These are phyloP conservation scores for Champsocephalus gunnari DNA, from an alignment of 2,797 vertebrate genomes.

Conservation along the genomic window DNA sequence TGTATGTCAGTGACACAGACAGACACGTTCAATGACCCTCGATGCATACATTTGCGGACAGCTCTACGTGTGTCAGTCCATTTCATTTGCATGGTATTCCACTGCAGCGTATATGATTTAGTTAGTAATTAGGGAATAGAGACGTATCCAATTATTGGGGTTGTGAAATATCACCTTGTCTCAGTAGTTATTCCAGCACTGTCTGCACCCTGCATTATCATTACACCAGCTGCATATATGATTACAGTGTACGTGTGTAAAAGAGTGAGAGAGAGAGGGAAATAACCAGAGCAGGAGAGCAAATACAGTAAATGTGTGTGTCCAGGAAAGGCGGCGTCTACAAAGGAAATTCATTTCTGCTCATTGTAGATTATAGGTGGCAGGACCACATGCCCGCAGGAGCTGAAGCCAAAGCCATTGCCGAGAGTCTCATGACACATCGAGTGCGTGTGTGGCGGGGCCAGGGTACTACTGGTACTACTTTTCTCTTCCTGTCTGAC, in stretches of 20 bases:
- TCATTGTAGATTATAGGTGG: conserved; percentile 74
- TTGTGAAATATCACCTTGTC: conserved; percentile 77
- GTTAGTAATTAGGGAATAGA: conserved; percentile 82
- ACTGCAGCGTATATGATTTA: conserved; percentile 75
- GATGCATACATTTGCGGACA: conserved; percentile 28
- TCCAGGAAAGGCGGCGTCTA: conserved; percentile 36
- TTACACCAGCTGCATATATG: conserved; percentile 71
- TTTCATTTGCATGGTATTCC: conserved; percentile 52
- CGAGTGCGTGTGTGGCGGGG: conserved; percentile 10
- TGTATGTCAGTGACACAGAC: background rate
- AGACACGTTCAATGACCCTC: conserved; percentile 8
- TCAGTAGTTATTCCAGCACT: conserved; percentile 70
- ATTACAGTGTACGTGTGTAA: conserved; percentile 42
- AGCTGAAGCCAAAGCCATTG: conserved; percentile 60
- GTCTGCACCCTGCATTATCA: conserved; percentile 71
- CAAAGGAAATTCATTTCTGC: conserved; percentile 69
- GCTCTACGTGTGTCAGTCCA: conserved; percentile 17
- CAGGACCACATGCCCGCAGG: conserved; percentile 62
- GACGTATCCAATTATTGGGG: conserved; percentile 81
- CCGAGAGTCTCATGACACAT: conserved; percentile 60
- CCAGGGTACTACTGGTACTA: conserved; percentile 3
- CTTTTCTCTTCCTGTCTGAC: conserved; percentile 12
- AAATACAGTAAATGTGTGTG: conserved; percentile 42
- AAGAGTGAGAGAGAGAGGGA: background rate
- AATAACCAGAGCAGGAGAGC: background rate